These are phyloP conservation scores for Leptinotarsa juncta DNA, from an alignment of 2,888 invertebrate genomes.

Conservation along the genomic window DNA sequence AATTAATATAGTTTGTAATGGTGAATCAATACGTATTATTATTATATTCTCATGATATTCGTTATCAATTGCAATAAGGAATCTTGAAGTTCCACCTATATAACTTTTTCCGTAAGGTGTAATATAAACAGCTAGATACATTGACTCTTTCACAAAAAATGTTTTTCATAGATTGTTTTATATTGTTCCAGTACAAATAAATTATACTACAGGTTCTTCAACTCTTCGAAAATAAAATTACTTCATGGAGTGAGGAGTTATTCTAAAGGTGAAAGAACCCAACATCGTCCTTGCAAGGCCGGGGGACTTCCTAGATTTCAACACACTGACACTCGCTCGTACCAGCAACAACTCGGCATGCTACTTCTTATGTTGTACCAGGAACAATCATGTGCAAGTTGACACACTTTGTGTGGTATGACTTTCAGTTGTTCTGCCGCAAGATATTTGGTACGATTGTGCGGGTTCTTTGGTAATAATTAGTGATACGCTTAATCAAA, in stretches of 20 bases:
- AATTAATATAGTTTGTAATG: too few species aligned
- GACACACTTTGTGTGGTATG: conserved; percentile 18
- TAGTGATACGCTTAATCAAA: too few species aligned
- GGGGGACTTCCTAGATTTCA: conserved; percentile 63
- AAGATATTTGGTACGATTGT: too few species aligned
- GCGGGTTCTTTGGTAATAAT: too few species aligned
- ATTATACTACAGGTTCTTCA: background rate
- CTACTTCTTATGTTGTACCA: conserved; percentile 26
- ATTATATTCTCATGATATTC: too few species aligned
- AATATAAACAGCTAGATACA: too few species aligned
- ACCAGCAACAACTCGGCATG: conserved; percentile 30
- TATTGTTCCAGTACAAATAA: background rate
- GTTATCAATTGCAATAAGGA: too few species aligned
- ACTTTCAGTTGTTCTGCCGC: background rate
- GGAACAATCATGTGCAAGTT: conserved; percentile 22
- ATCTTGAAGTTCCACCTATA: too few species aligned
- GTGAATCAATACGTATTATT: too few species aligned
- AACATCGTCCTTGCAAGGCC: conserved; percentile 64
- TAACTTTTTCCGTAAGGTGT: too few species aligned
- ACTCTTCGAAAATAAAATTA: background rate
- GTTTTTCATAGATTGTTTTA: background rate
- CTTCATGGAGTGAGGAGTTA: conserved; percentile 15
- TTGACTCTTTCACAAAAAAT: too few species aligned
- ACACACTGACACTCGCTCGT: conserved; percentile 49
- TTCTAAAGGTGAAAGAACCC: conserved; percentile 58